A percentile compares a stretch with the other conserved stretches of the same genome.
Evolutionary conservation across 2,797 vertebrate species (phyloP).

Genomic region (Poecilia velifera): DNA sequence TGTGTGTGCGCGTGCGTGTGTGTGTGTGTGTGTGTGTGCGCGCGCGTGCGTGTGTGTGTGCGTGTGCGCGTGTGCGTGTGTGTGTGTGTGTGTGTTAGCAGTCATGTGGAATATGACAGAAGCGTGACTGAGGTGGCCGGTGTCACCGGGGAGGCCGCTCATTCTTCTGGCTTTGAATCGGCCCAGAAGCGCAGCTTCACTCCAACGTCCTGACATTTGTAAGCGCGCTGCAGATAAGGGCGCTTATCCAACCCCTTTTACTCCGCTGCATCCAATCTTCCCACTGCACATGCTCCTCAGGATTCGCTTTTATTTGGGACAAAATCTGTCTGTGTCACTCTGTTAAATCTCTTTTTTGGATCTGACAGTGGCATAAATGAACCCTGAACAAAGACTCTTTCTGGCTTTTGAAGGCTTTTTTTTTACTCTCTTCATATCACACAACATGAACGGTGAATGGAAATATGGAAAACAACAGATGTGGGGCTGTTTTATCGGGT

Average conservation of each 20-base stretch:
- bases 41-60: too few species aligned
- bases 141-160: constrained; percentile 61
- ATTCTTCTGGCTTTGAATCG: constrained; percentile 61
- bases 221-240: constrained; percentile 50
- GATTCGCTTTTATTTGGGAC: constrained; percentile 58
- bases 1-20: too few species aligned
- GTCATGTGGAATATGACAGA: constrained; percentile 67
- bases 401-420: constrained; percentile 33
- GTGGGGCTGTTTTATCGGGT: constrained; percentile 8
- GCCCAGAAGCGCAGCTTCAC: constrained; percentile 36
- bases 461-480: constrained; percentile 18
- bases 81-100: constrained; percentile 53
- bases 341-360: constrained; percentile 55
- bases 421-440: constrained; percentile 17
- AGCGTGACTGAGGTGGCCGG: constrained; percentile 61
- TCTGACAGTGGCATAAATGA: constrained; percentile 52
- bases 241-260: constrained; percentile 46
- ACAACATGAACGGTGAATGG: constrained; percentile 30
- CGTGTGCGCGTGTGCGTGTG: constrained; percentile 33
- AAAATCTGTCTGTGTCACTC: constrained; percentile 49
- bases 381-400: constrained; percentile 49
- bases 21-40: constrained; percentile 39
- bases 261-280: constrained; percentile 54
- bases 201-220: constrained; percentile 45
- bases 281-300: constrained; percentile 46